Percentiles rank a stretch among this genome's conserved stretches.
These are phyloP conservation scores for Selenia dentaria DNA, from an alignment of 2,888 invertebrate species.

Conservation along the genomic window DNA sequence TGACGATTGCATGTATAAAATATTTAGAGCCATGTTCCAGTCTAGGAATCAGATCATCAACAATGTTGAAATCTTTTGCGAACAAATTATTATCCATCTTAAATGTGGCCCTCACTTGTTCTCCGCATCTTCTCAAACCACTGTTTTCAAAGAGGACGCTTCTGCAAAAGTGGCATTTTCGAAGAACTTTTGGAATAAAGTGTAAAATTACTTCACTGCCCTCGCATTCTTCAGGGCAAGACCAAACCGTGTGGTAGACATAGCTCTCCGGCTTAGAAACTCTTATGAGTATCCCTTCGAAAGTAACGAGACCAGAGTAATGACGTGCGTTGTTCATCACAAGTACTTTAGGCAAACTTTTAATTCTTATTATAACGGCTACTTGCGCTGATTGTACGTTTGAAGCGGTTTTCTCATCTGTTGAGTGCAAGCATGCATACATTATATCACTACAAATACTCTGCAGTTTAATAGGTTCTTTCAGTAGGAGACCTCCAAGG, in stretches of 20 bases:
- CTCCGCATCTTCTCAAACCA: conserved; percentile 67
- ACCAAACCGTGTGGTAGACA: conserved; percentile 73
- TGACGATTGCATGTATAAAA: conserved; percentile 47
- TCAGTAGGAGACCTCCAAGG: conserved; percentile 53
- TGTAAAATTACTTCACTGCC: conserved; percentile 66
- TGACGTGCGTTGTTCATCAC: conserved; percentile 37
- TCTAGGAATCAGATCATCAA: conserved; percentile 61
- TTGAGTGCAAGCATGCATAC: conserved; percentile 57
- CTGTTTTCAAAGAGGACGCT: conserved; percentile 70
- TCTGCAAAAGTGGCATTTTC: conserved; percentile 65
- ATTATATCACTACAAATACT: conserved; percentile 59
- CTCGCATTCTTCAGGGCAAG: conserved; percentile 77
- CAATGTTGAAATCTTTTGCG: conserved; percentile 51
- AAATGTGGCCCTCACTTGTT: conserved; percentile 60
- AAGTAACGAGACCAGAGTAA: conserved; percentile 53
- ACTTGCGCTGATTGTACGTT: conserved; percentile 54
- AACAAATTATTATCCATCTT: conserved; percentile 44
- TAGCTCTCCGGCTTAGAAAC: conserved; percentile 60
- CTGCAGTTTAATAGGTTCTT: conserved; percentile 64
- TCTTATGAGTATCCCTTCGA: conserved; percentile 57
- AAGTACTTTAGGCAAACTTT: conserved; percentile 49
- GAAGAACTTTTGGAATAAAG: conserved; percentile 65
- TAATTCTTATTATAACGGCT: conserved; percentile 56
- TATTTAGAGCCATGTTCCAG: conserved; percentile 58
- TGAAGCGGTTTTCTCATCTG: conserved; percentile 40